Evolutionary conservation across 2,888 invertebrate species (phyloP).

Genomic region (Sarcophaga carnaria): DNA sequence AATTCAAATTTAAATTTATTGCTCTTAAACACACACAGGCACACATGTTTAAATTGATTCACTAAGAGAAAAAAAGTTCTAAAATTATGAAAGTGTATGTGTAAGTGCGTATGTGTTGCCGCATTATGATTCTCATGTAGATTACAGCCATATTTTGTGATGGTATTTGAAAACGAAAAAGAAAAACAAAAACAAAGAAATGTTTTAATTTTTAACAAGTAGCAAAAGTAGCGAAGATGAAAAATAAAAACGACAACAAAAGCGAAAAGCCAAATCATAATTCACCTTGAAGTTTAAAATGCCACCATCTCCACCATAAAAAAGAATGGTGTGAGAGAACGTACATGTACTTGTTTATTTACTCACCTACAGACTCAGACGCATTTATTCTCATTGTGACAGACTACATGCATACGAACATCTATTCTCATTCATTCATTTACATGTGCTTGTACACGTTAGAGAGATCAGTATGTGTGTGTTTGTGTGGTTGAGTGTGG

Average conservation of each 20-base stretch:
- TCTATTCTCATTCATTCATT: not conserved
- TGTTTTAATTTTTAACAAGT: constrained; percentile 48
- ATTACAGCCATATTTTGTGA: not conserved
- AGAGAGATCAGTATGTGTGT: not conserved
- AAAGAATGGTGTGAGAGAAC: not conserved
- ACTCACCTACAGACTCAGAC: constrained; percentile 1
- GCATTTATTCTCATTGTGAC: not conserved
- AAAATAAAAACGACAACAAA: constrained; percentile 8
- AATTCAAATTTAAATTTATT: constrained; percentile 78
- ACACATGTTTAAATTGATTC: constrained; percentile 49
- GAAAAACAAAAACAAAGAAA: not conserved
- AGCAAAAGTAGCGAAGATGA: constrained; percentile 32
- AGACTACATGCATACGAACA: not conserved
- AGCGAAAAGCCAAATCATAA: constrained; percentile 43
- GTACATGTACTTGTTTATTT: constrained; percentile 41
- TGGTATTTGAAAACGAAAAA: not conserved
- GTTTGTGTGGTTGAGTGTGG: not conserved
- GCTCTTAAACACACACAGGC: constrained; percentile 62
- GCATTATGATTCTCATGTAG: not conserved
- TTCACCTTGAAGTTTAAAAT: constrained; percentile 47
- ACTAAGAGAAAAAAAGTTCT: constrained; percentile 39
- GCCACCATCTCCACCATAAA: not conserved
- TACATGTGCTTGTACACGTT: not conserved
- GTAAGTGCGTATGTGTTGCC: constrained; percentile 19
- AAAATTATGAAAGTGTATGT: constrained; percentile 7